Evolutionary conservation across 2,888 invertebrate species (phyloP), one percentile per base, ranked within the genome.

Genomic region (Trissolcus japonicus): DNA sequence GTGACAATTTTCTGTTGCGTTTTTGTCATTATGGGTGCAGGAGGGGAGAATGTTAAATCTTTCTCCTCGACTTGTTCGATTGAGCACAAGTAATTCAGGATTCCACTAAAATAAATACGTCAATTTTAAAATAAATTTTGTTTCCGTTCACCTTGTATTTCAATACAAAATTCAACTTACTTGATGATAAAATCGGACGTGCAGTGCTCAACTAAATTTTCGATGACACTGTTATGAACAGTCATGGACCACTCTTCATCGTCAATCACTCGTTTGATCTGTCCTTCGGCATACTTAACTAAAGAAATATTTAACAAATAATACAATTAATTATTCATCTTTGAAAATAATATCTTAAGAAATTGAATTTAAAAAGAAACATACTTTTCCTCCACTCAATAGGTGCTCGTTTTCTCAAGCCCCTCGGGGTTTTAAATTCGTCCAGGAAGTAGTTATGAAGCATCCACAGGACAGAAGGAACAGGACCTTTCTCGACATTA

Each of bases 11-110:
- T 88, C 78, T 90, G 88, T 59, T 90, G 90, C 1, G 86, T 84
- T 75, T 80, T 83, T 3, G 90, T 89, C 89, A 91, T 86, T 35
- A 89, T 75, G 4, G 91, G 91, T n/a, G 90, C 90, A 25, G 90
- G 90, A 9, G 90, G 89, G 40, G 89, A 88, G 72, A 87, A 82
- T 59, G 85, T 84, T 19, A 79, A 86, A 76, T 90, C 89, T 6
- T 89, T 4, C n/a, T n/a, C 16, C 51, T 74, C 73, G 50, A n/a
- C 78, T 3, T 43, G 29, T 2, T 65, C 41, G 16, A 13, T 17
- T 13, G 65, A 51, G 76, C 67, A 25, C 19, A 85, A 25, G 56
- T 82, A 83, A 6, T 85, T 81, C 2, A 88, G 56, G n/a, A 86
- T 77, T 11, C 76, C 80, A 55, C 87, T 87, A 9, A 9, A 7